These are phyloP conservation scores for Sinotaia quadrata DNA, from an alignment of 2,888 invertebrate species.

Conservation along the genomic window DNA sequence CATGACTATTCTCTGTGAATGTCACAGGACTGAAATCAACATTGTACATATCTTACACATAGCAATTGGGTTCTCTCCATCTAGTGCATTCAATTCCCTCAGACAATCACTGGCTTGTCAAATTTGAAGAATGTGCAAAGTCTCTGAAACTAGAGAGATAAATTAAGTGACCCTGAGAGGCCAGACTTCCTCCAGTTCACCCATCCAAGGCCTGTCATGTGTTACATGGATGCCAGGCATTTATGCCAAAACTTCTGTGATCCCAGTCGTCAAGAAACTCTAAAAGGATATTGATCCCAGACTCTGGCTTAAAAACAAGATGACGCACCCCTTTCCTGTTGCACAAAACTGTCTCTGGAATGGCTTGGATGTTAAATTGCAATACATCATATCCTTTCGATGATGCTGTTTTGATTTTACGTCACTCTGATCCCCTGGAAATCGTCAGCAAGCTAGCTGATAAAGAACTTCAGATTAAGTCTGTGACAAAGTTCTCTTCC, in stretches of 20 bases:
- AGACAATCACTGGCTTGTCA: conserved; percentile 2
- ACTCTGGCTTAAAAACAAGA: not conserved
- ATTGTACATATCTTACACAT: not conserved
- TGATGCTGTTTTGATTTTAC: not conserved
- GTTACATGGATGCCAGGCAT: too few species aligned
- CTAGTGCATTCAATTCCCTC: conserved; percentile 4
- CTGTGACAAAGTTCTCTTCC: too few species aligned
- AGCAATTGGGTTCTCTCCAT: not conserved
- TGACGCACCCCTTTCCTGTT: not conserved
- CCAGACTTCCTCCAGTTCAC: too few species aligned
- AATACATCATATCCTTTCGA: not conserved
- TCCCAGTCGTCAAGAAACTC: too few species aligned
- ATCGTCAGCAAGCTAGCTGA: too few species aligned
- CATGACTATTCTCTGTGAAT: too few species aligned
- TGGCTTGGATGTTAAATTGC: too few species aligned
- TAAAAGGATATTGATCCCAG: not conserved
- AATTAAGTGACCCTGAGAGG: conserved; percentile 3
- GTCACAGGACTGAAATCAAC: not conserved
- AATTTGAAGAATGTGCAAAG: conserved; percentile 1
- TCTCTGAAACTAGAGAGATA: conserved; percentile 1
- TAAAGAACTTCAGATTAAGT: too few species aligned
- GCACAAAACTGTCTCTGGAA: too few species aligned
- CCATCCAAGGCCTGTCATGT: too few species aligned
- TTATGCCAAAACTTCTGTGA: too few species aligned
- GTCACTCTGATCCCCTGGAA: not conserved